Base-by-base conservation (phyloP, 2,888 invertebrate species). In the Polietes domitor region DNA sequence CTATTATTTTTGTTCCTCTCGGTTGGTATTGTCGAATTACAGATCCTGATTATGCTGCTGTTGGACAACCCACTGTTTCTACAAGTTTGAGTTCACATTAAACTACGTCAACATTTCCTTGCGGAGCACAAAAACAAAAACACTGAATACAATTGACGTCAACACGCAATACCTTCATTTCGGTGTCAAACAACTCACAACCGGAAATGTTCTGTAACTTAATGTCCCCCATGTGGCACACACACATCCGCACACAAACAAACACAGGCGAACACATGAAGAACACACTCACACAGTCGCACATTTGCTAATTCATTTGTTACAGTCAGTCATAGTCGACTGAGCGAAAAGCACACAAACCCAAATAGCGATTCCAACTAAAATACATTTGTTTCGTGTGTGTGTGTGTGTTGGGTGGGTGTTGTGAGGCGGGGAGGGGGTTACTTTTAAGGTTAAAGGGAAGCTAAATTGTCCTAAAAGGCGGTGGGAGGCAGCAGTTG, bases 121-220 rank as follows among this genome's bases (percentile, higher is more conserved):
- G 47, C 7, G n/a, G 28, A 55, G 41, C 37, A 41, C 6, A 15
- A 55, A 72, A 55, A 55, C 41, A 73, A 15, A 80, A 83, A 68
- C 37, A 75, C 28, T 28, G 61, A 61, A 63, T 77, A 77, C 77
- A 85, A 84, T 86, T 79, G 85, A 68, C 81, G 80, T 80, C 82
- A 82, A 83, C 86, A 86, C 85, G 86, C 86, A 85, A 86, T 86
- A 82, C 83, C 43, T 83, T 73, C 85, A 86, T 86, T 86, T 86
- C 63, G 78, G 77, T 80, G 70, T 77, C 58, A 74, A 37, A 76
- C 65, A 77, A 58, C 77, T 61, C 61, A 26, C 55, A 80, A 80
- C 76, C 83, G 86, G 86, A 86, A 81, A 83, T 85, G 77, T 76
- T 80, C 55, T 79, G 85, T 80, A 80, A 85, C 83, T 86, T 83